Evolutionary conservation across 2,888 invertebrate genomes (phyloP).

Genomic region (Melitaea athalia): DNA sequence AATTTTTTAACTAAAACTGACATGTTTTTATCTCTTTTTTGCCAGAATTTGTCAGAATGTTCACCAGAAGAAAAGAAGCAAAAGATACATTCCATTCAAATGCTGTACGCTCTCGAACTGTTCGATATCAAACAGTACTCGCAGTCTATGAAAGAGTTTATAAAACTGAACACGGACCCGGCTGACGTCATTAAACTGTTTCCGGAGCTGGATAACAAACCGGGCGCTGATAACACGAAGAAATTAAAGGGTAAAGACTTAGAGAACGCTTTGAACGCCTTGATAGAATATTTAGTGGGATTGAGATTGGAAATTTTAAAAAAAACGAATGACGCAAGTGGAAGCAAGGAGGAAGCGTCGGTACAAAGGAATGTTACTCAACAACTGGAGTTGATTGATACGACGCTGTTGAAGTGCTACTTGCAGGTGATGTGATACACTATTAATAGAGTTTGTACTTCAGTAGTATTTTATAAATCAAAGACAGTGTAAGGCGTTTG

Average conservation of each 20-base stretch:
- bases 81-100: constrained; percentile 93
- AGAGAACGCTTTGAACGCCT: constrained; percentile 92
- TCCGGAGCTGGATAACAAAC: constrained; percentile 89
- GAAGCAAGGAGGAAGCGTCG: constrained; percentile 45
- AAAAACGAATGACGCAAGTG: constrained; percentile 52
- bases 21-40: constrained; percentile 11
- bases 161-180: constrained; percentile 95
- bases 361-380: constrained; percentile 63
- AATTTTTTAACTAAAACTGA: neutral
- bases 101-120: constrained; percentile 93
- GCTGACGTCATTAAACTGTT: constrained; percentile 97
- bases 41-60: constrained; percentile 91
- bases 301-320: constrained; percentile 83
- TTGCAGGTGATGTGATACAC: constrained; percentile 86
- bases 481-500: neutral
- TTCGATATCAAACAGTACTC: constrained; percentile 94
- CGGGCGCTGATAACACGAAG: constrained; percentile 55
- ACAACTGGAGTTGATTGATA: constrained; percentile 95
- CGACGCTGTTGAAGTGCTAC: constrained; percentile 98
- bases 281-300: constrained; percentile 94
- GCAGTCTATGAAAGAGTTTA: constrained; percentile 95
- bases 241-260: constrained; percentile 90
- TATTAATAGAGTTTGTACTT: neutral
- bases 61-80: constrained; percentile 90
- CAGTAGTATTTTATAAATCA: neutral